Evolutionary conservation across 2,113 vertebrate species (phyloP).

Genomic region (Puffinus mauretanicus): DNA sequence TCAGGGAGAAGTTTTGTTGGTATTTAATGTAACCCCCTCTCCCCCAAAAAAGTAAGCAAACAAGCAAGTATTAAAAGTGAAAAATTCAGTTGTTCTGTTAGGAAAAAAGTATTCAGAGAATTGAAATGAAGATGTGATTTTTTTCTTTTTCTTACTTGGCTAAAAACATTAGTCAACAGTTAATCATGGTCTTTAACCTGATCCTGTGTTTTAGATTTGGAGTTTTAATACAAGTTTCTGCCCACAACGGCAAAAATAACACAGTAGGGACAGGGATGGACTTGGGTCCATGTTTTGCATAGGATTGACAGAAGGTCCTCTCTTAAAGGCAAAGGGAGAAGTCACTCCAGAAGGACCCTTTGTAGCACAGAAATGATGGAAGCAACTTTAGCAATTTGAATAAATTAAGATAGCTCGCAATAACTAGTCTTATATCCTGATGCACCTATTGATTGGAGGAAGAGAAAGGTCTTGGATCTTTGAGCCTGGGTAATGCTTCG

Average conservation of each 20-base stretch:
- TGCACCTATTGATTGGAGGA: not conserved
- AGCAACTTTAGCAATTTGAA: not conserved
- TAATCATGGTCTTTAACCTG: not conserved
- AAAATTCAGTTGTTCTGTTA: not conserved
- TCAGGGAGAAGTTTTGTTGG: not conserved
- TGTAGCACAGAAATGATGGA: not conserved
- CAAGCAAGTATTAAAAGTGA: not conserved
- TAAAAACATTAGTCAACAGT: not conserved
- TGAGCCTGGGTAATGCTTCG: not conserved
- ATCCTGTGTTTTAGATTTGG: not conserved
- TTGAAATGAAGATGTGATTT: not conserved
- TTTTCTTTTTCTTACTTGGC: not conserved
- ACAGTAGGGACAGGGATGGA: not conserved
- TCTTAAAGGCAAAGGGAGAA: not conserved
- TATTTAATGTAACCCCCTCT: accelerated
- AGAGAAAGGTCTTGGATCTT: not conserved
- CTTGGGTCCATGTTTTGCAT: accelerated
- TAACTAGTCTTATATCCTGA: not conserved
- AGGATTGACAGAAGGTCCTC: not conserved
- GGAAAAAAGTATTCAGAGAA: not conserved
- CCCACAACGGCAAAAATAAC: not conserved
- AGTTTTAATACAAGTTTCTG: not conserved
- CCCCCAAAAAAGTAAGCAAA: accelerated
- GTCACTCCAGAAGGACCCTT: not conserved
- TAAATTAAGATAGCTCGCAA: not conserved